Conservation (phyloP, 2,113 vertebrate genomes). For the Platycercus adscitus region DNA sequence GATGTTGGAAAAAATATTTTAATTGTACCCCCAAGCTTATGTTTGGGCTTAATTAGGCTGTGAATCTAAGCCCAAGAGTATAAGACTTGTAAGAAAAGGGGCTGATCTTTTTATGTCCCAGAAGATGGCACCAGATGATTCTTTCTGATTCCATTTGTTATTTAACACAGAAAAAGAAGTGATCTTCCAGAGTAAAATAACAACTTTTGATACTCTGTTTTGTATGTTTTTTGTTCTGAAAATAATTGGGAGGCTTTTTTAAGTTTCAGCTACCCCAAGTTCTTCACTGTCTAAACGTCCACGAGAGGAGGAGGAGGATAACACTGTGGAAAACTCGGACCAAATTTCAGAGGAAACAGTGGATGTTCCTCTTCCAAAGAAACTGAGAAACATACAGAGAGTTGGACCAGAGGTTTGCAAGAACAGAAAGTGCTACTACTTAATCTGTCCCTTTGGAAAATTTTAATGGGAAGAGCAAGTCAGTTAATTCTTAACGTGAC, state of each 20-base stretch:
- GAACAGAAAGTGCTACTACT: not conserved
- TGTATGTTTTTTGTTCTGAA: not conserved
- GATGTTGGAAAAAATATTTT: not conserved
- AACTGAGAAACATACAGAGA: slow-evolving; percentile 87
- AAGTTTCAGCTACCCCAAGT: slow-evolving; percentile 91
- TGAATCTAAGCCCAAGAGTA: not conserved
- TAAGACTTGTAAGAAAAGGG: not conserved
- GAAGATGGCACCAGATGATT: not conserved
- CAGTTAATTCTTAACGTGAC: not conserved
- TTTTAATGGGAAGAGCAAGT: not conserved
- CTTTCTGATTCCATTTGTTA: not conserved
- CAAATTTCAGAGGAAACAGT: slow-evolving; percentile 83
- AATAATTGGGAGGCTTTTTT: not conserved
- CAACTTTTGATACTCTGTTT: not conserved
- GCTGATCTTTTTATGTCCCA: not conserved
- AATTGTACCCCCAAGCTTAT: not conserved
- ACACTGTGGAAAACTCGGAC: slow-evolving; percentile 81
- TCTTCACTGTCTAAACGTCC: slow-evolving; percentile 89
- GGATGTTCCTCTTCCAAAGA: slow-evolving; percentile 90
- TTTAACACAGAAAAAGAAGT: not conserved
- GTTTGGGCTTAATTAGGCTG: not conserved
- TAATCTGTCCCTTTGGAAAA: not conserved
- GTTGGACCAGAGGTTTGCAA: slow-evolving; percentile 87
- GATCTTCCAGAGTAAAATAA: not conserved
- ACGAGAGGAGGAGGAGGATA: slow-evolving; percentile 93